These are phyloP conservation scores for Gallirallus australis DNA, from an alignment of 2,797 vertebrate species.

Conservation along the genomic window DNA sequence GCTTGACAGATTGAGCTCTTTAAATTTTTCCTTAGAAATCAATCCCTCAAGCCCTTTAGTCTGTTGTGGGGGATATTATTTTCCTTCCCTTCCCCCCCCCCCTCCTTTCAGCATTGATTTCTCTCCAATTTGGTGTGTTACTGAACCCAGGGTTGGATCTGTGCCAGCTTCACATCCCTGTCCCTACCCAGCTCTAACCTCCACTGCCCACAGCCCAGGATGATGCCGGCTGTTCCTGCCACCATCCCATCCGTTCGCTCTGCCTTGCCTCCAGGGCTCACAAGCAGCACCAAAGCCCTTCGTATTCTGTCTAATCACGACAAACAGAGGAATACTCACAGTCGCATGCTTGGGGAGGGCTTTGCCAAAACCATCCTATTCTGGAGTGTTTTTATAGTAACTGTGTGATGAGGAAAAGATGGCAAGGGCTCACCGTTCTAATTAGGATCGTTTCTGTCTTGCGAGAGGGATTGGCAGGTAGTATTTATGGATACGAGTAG, in stretches of 20 bases:
- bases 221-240: neutral
- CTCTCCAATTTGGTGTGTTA: neutral
- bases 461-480: slow-evolving; percentile 63
- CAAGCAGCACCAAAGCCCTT: neutral
- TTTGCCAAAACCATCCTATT: slow-evolving; percentile 55
- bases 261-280: neutral
- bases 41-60: neutral
- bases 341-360: neutral
- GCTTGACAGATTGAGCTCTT: slow-evolving; percentile 21
- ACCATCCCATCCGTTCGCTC: neutral
- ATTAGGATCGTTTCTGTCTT: slow-evolving; percentile 75
- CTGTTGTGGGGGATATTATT: neutral
- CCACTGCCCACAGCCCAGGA: neutral
- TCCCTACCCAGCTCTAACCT: neutral
- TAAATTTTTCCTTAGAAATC: slow-evolving; percentile 36
- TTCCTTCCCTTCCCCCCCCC: accelerated
- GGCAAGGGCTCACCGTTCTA: slow-evolving; percentile 59
- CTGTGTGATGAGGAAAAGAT: slow-evolving; percentile 55
- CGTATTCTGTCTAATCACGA: neutral
- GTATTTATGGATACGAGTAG: slow-evolving; percentile 82
- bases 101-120: neutral
- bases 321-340: slow-evolving; percentile 39
- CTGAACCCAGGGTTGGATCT: neutral
- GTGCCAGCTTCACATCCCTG: neutral
- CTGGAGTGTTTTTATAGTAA: slow-evolving; percentile 51